Base-by-base conservation (phyloP, 30 jellyfish, hydroid and myxozoan species). In the Aurelia aurita region DNA sequence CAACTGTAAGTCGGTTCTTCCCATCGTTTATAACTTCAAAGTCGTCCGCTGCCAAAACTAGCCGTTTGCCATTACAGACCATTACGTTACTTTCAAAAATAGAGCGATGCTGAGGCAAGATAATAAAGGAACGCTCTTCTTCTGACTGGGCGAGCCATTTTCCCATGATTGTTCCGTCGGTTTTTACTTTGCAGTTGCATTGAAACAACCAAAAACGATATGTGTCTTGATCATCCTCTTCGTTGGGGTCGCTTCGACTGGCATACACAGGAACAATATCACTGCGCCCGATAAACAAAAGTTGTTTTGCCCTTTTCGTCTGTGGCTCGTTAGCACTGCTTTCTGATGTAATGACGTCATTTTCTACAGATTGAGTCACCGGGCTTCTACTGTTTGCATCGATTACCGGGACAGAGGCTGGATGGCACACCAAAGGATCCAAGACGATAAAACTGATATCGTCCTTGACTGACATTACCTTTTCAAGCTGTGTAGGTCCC, bases 191-290 rank as follows among this genome's bases (percentile, higher is more conserved):
- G 51, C 73, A 15, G 57, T 73, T 73, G 86, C 86, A 73, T 23
- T n/a, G n/a, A 16, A 73, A 73, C 29, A 73, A 22, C 86, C 74
- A 73, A 22, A 73, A 73, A 20, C 51, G 86, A 73, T 73, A 73
- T 4, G 55, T 31, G 28, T 16, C 51, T n/a, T 49, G 18, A 18
- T 73, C 86, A 20, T 73, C 86, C 86, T 45, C 55, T 5, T 73
- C 74, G 55, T 19, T 31, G 19, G 63, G 9, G 60, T 29, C 49
- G 29, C 14, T 58, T 58, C 14, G 69, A 18, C 54, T 27, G 54
- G 86, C 86, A 73, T 51, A 73, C 5, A 73, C 86, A 5, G 86
- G 74, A n/a, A 73, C 86, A n/a, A 47, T 47, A 22, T 73, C 86
- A 47, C 73, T 19, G 28, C 63, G 61, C 14, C 28, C 16, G 27